phyloP scores from a whole-genome alignment of 2,797 vertebrate genomes.

The Poeciliopsis presidionis region DNA sequence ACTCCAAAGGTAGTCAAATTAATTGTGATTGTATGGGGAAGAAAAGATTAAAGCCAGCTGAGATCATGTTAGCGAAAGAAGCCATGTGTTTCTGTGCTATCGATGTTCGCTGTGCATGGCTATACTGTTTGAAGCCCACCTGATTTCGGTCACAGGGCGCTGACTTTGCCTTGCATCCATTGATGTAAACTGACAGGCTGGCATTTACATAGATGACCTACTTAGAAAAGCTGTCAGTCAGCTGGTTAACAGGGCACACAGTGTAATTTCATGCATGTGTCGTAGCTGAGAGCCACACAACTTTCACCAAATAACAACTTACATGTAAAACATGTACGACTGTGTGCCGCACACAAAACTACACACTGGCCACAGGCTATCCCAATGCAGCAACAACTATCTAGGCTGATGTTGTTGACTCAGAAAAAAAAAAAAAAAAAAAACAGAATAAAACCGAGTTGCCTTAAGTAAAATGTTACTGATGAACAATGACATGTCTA shows the following conservation, averaged over 20 bases:
- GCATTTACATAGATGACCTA: conserved; percentile 78
- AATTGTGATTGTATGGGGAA: neutral
- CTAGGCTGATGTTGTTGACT: conserved; percentile 22
- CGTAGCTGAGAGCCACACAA: conserved; percentile 39
- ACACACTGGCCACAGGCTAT: conserved; percentile 13
- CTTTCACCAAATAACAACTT: conserved; percentile 30
- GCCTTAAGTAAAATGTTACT: conserved; percentile 32
- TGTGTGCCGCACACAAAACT: neutral
- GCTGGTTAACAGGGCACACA: conserved; percentile 50
- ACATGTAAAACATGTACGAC: conserved; percentile 1
- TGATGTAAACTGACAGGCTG: conserved; percentile 78
- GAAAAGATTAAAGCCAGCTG: neutral
- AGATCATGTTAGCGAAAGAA: conserved; percentile 7
- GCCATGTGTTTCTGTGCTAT: conserved; percentile 23
- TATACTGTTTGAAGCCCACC: conserved; percentile 25
- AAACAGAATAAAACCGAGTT: neutral
- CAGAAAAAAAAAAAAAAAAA: conserved; percentile 3
- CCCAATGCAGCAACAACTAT: neutral
- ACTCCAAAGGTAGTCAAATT: neutral
- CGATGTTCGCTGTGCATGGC: conserved; percentile 25
- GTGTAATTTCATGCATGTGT: conserved; percentile 66
- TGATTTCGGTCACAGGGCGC: conserved; percentile 60
- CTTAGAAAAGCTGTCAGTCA: conserved; percentile 75
- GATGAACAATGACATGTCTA: conserved; percentile 36
- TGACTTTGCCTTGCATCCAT: conserved; percentile 62